Percentiles rank a stretch among this genome's conserved stretches.
These are phyloP conservation scores for Chirona hameri DNA, from an alignment of 2,888 invertebrate genomes.

Conservation along the genomic window DNA sequence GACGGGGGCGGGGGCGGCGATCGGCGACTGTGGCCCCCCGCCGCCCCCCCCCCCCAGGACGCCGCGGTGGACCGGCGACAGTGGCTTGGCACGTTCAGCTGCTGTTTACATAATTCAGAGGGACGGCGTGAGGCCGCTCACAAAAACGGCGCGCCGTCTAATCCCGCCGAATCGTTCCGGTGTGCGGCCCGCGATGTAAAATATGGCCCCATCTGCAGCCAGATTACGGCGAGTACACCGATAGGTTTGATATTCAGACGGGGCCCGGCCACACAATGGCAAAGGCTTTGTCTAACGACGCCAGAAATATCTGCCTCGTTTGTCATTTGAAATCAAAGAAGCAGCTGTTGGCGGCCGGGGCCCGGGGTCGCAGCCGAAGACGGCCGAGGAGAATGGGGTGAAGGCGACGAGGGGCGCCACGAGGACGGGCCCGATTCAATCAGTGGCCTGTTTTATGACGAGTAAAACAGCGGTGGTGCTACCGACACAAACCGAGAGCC, in stretches of 20 bases:
- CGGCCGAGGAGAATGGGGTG: neutral
- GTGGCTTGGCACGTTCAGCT: neutral
- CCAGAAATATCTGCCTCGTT: constrained; percentile 5
- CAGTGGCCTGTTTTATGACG: neutral
- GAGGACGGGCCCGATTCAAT: neutral
- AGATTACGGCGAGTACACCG: neutral
- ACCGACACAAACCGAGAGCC: neutral
- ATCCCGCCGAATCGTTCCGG: neutral
- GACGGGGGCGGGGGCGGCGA: neutral
- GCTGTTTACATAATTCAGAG: constrained; percentile 7
- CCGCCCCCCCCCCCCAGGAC: neutral
- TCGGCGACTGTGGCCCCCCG: no score
- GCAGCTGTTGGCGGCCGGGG: neutral
- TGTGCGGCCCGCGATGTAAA: neutral
- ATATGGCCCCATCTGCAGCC: neutral
- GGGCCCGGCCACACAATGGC: neutral
- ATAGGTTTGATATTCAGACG: constrained; percentile 5
- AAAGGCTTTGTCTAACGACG: neutral
- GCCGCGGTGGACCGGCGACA: neutral
- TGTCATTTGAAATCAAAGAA: constrained; percentile 6
- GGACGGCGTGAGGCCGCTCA: neutral
- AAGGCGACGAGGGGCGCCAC: no score
- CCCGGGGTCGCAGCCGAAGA: neutral
- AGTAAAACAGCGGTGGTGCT: neutral
- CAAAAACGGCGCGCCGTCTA: constrained; percentile 1